Evolutionary conservation across 2,113 vertebrate genomes (phyloP).

Genomic region (Corythaeola cristata): DNA sequence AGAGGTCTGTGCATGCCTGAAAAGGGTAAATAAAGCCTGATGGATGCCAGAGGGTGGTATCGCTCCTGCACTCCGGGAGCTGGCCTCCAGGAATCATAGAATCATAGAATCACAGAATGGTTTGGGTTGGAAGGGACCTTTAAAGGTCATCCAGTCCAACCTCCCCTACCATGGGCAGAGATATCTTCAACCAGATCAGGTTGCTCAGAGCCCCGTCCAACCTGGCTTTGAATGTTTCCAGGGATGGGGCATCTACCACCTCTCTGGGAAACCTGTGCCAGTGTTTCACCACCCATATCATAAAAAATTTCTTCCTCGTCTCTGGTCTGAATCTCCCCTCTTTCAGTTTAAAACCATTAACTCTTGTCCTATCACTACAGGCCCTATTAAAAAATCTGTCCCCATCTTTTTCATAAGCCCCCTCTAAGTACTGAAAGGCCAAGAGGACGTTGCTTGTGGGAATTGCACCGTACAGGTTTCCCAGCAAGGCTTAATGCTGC

Average conservation of each 20-base stretch:
- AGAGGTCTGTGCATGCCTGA: not conserved
- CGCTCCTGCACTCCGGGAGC: not conserved
- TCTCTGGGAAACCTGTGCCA: not conserved
- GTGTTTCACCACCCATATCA: accelerated
- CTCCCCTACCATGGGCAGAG: accelerated
- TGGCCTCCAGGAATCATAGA: not conserved
- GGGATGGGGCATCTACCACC: not conserved
- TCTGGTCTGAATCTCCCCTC: not conserved
- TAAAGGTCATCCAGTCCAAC: accelerated
- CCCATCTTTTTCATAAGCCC: not conserved
- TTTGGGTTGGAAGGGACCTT: not conserved
- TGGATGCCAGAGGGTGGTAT: not conserved
- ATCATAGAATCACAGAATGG: accelerated
- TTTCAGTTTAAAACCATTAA: accelerated
- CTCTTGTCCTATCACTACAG: accelerated
- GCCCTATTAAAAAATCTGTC: not conserved
- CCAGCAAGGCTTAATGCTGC: not conserved
- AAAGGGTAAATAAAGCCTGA: not conserved
- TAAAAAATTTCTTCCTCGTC: accelerated
- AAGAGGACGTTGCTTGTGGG: not conserved
- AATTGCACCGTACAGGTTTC: not conserved
- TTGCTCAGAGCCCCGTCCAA: not conserved
- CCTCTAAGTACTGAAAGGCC: not conserved
- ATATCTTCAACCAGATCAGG: not conserved
- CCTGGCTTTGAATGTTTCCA: not conserved